Evolutionary conservation across 2,888 invertebrate genomes (phyloP).

Genomic region (Bembecia ichneumoniformis): DNA sequence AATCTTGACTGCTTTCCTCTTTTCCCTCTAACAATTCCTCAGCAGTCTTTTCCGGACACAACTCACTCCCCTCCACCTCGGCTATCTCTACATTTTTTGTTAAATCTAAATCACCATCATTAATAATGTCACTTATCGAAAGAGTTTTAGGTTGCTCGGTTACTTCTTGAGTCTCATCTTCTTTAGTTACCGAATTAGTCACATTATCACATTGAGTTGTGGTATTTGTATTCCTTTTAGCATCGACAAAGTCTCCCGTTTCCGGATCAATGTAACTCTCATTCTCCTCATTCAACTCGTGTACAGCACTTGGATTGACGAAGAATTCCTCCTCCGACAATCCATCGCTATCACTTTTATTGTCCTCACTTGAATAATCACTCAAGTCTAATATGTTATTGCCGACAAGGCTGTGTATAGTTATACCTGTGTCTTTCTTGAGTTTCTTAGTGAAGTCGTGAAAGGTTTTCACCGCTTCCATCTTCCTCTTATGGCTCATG

Average conservation of each 20-base stretch:
- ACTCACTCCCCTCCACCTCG: slow-evolving; percentile 57
- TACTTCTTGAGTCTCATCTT: slow-evolving; percentile 11
- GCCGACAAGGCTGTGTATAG: slow-evolving; percentile 62
- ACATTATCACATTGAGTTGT: slow-evolving; percentile 7
- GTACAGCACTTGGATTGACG: slow-evolving; percentile 59
- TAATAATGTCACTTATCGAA: slow-evolving; percentile 64
- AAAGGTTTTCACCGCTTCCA: slow-evolving; percentile 66
- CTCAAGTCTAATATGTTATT: slow-evolving; percentile 62
- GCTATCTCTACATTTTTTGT: slow-evolving; percentile 64
- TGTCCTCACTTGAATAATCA: slow-evolving; percentile 62
- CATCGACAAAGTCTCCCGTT: slow-evolving; percentile 60
- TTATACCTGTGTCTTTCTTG: slow-evolving; percentile 66
- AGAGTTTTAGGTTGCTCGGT: slow-evolving; percentile 46
- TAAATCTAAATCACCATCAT: slow-evolving; percentile 59
- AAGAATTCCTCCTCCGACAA: slow-evolving; percentile 65
- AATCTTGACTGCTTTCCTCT: slow-evolving; percentile 63
- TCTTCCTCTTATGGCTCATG: slow-evolving; percentile 64
- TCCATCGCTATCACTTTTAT: slow-evolving; percentile 55
- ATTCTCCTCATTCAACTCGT: slow-evolving; percentile 59
- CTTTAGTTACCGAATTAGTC: slow-evolving; percentile 7
- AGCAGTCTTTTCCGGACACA: slow-evolving; percentile 53
- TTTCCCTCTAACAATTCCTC: slow-evolving; percentile 55
- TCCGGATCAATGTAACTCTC: slow-evolving; percentile 68
- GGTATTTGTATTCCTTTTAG: slow-evolving; percentile 21
- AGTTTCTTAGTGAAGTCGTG: slow-evolving; percentile 68